These are phyloP conservation scores for Pterostichus madidus DNA, from an alignment of 2,888 invertebrate species.

Conservation along the genomic window DNA sequence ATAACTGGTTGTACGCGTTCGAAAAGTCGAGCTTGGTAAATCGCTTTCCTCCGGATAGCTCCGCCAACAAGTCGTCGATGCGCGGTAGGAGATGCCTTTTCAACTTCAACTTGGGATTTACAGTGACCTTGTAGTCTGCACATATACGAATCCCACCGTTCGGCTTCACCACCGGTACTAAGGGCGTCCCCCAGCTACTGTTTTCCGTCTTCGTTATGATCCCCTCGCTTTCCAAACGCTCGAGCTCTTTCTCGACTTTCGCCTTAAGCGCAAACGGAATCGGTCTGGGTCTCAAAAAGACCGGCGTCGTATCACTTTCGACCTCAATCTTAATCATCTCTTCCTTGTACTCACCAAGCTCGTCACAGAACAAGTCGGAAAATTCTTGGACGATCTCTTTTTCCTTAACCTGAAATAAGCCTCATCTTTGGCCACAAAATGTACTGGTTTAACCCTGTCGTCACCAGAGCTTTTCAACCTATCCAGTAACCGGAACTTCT, in stretches of 20 bases:
- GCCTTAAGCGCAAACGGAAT: constrained; percentile 64
- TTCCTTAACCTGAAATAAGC: not conserved
- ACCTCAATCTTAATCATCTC: not conserved
- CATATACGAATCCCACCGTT: not conserved
- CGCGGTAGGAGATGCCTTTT: not conserved
- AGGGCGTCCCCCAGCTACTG: not conserved
- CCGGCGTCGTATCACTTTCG: constrained; percentile 64
- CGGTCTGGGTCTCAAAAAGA: constrained; percentile 65
- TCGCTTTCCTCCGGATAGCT: constrained; percentile 63
- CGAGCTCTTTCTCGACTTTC: constrained; percentile 48
- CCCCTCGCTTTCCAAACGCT: not conserved
- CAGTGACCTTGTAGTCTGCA: not conserved
- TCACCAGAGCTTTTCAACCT: constrained; percentile 54
- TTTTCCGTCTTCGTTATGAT: not conserved
- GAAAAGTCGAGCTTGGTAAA: constrained; percentile 68
- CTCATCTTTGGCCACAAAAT: not conserved
- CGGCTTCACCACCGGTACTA: not conserved
- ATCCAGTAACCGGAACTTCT: not conserved
- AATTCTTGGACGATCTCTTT: not conserved
- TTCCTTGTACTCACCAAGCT: not conserved
- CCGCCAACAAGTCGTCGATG: not conserved
- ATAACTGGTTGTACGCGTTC: constrained; percentile 68
- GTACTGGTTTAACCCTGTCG: not conserved
- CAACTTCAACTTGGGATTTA: not conserved
- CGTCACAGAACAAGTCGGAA: not conserved